Evolutionary conservation across 2,797 vertebrate genomes (phyloP), one percentile per base, ranked within the genome.

Genomic region (Oryzias sinensis): DNA sequence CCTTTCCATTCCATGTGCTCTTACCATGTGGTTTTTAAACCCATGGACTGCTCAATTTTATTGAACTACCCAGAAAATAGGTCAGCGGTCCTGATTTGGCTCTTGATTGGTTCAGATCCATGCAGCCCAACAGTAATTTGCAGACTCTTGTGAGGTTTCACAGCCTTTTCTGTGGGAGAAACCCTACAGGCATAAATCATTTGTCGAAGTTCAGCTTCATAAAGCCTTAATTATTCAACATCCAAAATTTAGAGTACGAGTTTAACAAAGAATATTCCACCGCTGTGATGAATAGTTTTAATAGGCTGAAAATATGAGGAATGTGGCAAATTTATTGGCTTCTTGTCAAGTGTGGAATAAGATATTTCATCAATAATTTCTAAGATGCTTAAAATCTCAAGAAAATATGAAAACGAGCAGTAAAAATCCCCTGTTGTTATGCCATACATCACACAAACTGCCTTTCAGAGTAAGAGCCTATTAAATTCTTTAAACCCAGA

Each of bases 401-500:
- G 8, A 33, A 33, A 33, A 9, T 33, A 33, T 11, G 9, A 33
- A 33, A 33, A 54, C 76, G 70, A 55, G 25, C 56, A 59, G 66
- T 53, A 50, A 22, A 9, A 24, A 62, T 64, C 79, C 74, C 77
- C 80, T 70, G 78, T 72, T 77, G 81, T 72, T 65, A 56, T 22
- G 65, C 59, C 79, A 59, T 72, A 82, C 72, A 78, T 84, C 81
- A 81, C 57, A n/a, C 20, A 33, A 33, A 37, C 54, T 79, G 53
- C 37, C 70, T 80, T 74, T 73, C 68, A 74, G 76, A 69, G 59
- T 79, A 73, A 68, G 82, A 74, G 79, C 63, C 29, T 68, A 60
- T 24, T 89, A 70, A 87, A 88, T 83, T 84, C 85, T 86, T 87
- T 68, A 89, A 70, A 5, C 63, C 60, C 69, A 6, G 43, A 62